phyloP scores from a whole-genome alignment of 2,113 vertebrate species.

The Oxyura jamaicensis region DNA sequence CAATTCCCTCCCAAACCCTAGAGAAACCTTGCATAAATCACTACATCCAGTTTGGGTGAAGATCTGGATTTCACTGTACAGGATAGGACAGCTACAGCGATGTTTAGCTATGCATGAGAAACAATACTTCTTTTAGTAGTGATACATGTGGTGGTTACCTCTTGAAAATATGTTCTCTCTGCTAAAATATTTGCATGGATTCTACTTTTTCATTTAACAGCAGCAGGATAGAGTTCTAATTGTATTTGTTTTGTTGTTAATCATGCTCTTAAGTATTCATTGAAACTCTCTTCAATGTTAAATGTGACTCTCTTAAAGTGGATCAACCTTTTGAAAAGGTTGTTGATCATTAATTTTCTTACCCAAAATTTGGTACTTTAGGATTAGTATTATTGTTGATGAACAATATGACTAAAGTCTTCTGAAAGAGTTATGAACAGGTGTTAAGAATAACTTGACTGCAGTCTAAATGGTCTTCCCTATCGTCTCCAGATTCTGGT shows the following conservation, averaged over 20 bases:
- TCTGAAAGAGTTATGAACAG: neutral
- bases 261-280: neutral
- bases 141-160: neutral
- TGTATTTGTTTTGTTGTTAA: neutral
- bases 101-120: neutral
- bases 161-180: neutral
- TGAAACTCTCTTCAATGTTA: neutral
- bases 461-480: neutral
- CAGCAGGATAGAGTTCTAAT: neutral
- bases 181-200: neutral
- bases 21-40: neutral
- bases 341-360: neutral
- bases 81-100: neutral
- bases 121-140: neutral
- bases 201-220: neutral
- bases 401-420: neutral
- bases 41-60: neutral
- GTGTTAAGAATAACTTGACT: constrained; percentile 22
- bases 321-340: neutral
- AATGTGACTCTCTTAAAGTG: neutral
- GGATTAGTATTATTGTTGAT: neutral
- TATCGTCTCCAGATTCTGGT: neutral
- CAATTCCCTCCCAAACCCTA: neutral
- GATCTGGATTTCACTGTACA: neutral
- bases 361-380: neutral